Evolutionary conservation across 2,113 vertebrate species (phyloP), one percentile per base, ranked within the genome.

Genomic region (Pelvicachromis taeniatus): DNA sequence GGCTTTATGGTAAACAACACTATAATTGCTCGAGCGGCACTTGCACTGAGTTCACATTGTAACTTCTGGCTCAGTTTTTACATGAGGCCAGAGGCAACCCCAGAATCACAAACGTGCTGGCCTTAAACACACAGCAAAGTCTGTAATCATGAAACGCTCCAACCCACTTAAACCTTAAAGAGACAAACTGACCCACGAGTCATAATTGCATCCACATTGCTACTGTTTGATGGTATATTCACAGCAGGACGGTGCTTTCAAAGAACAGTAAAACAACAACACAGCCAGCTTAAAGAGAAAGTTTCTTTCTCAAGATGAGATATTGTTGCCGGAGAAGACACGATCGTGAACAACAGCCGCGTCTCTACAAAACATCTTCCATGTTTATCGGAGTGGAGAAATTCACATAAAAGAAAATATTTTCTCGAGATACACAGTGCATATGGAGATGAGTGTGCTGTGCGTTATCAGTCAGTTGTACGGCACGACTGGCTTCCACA

Each of bases 131-230:
- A 87, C 90, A 93, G 88, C 81, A 80, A 73, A 87, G 89, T 94
- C 90, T 93, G 89, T 94, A 92, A 94, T 95, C 94, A 94, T 93
- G 82, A 89, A 95, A 91, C 80, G 78, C 89, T 87, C 83, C 87
- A 91, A 77, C 93, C 93, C 92, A 93, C 94, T 93, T 92, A 89
- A 94, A 94, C 90, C 92, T 91, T 93, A 88, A 89, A 94, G 91
- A 93, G 85, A 91, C 93, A 92, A 92, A 94, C 91, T 93, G 91
- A 90, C 90, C 91, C n/a, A 77, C 68, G 80, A 92, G 82, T 89
- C 79, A 81, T 94, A 94, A 95, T 93, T 94, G 91, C 92, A 94
- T 94, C 93, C 93, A 92, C 89, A 94, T 94, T 92, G 89, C 91
- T 91, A 88, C 92, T 87, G 93, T 95, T 94, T 94, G 89, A 91